phyloP scores from a whole-genome alignment of 1,140 invertebrate genomes.

The Nymphalis io region DNA sequence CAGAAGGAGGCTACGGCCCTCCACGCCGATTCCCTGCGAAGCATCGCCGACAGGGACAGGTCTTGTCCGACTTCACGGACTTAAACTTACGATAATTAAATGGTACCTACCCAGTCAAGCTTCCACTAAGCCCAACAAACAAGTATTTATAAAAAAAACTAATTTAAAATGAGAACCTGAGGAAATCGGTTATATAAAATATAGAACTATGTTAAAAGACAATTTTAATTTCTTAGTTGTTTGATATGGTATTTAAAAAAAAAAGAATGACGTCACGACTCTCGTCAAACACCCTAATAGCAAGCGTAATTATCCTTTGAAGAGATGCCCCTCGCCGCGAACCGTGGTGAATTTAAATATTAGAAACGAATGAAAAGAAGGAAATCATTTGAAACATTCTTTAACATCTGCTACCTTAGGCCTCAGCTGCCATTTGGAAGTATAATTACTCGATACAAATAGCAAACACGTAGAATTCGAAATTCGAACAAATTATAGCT shows the following conservation, averaged over 20 bases:
- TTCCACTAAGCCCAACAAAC: too few relatives aligned
- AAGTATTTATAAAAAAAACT: too few relatives aligned
- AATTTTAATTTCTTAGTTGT: slow-evolving; percentile 11
- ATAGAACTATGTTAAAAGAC: neutral
- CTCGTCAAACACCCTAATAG: slow-evolving; percentile 15
- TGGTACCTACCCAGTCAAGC: too few relatives aligned
- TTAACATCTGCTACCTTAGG: slow-evolving; percentile 31
- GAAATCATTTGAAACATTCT: slow-evolving; percentile 39
- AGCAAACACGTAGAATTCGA: slow-evolving; percentile 14
- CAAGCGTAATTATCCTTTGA: slow-evolving; percentile 40
- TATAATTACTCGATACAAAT: slow-evolving; percentile 36
- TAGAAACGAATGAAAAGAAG: slow-evolving; percentile 42
- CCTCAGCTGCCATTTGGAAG: slow-evolving; percentile 35
- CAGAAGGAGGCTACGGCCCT: too few relatives aligned
- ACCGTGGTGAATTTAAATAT: slow-evolving; percentile 40
- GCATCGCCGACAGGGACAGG: too few relatives aligned
- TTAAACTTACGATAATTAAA: too few relatives aligned
- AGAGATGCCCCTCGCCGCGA: slow-evolving; percentile 22
- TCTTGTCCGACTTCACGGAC: too few relatives aligned
- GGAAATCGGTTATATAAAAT: neutral
- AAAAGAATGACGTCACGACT: slow-evolving; percentile 34
- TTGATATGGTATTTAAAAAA: slow-evolving; percentile 36
- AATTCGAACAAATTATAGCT: neutral
- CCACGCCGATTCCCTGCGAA: too few relatives aligned
- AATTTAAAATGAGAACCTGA: neutral